Evolutionary conservation across 1,140 invertebrate genomes (phyloP), one percentile per base, ranked within the genome.

Genomic region (Eueides isabella): DNA sequence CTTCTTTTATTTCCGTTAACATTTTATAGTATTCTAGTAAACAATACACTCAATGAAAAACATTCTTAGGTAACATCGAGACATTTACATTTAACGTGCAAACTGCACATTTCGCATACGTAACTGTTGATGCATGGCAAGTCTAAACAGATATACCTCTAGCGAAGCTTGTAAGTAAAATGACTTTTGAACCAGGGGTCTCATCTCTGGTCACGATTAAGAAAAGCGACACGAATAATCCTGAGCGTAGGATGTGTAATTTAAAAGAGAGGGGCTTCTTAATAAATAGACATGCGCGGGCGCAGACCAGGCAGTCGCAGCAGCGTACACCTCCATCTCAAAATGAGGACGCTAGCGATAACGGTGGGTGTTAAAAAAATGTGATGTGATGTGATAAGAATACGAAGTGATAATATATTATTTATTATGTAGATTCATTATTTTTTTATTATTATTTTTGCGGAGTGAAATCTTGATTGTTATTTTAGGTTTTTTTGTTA

Each of bases 271-370:
- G 85, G 85, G 85, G 85, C 76, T 80, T 41, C 44, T 79, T 80
- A 67, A 86, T 87, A 88, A 82, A 88, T 84, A 86, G 80, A 78
- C 71, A 65, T 48, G 76, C 73, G 62, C 70, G 61, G 38, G 66
- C 80, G 55, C 16, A 55, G 44, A 28, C 61, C 33, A 75, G 80
- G 61, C 81, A 86, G 85, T 85, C 82, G 81, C 79, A 65, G 76
- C 79, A 76, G 82, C 82, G 80, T 78, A 29, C 76, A 83, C 80
- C 82, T 79, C 76, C 62, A 72, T 78, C 76, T 76, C 84, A 85
- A 85, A 81, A 87, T 87, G 85, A 85, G 85, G 80, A 85, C 85
- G 84, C 84, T 85, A 80, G 79, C 84, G 74, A 76, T 87, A 41
- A 87, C 81, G 85, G 85, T 87, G 83, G 81, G 85, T 87, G 80